A percentile compares a stretch with the other conserved stretches of the same genome.
These are phyloP conservation scores for Callimorpha dominula DNA, from an alignment of 2,888 invertebrate species.

Conservation along the genomic window DNA sequence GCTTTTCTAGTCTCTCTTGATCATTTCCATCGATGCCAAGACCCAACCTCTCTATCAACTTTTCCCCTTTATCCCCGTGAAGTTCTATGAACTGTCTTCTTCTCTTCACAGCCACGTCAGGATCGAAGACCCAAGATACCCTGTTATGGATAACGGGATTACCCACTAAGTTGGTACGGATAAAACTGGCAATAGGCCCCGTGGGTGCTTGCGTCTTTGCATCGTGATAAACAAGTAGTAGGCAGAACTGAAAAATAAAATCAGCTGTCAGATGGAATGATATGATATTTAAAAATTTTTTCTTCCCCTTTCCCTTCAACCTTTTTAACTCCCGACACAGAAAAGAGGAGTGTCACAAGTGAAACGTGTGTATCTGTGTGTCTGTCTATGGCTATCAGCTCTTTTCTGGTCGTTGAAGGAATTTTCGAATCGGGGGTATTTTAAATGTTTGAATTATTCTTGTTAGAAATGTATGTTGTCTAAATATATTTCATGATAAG, in stretches of 20 bases:
- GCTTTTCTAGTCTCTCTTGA: slow-evolving; percentile 81
- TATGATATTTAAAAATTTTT: neutral
- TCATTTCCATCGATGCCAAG: slow-evolving; percentile 89
- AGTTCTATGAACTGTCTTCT: slow-evolving; percentile 87
- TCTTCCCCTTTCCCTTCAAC: too few relatives aligned
- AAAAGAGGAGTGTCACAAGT: neutral
- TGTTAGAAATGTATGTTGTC: too few relatives aligned
- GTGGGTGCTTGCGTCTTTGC: slow-evolving; percentile 53
- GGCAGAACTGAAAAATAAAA: slow-evolving; percentile 65
- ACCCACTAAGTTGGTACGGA: slow-evolving; percentile 87
- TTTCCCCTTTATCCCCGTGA: slow-evolving; percentile 88
- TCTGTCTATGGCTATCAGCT: too few relatives aligned
- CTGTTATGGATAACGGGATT: slow-evolving; percentile 87
- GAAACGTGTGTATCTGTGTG: too few relatives aligned
- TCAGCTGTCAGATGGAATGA: neutral
- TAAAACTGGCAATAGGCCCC: slow-evolving; percentile 69
- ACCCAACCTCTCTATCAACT: slow-evolving; percentile 89
- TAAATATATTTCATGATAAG: too few relatives aligned
- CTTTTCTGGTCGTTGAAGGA: too few relatives aligned
- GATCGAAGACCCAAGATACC: slow-evolving; percentile 88
- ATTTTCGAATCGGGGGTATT: too few relatives aligned
- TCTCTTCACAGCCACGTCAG: slow-evolving; percentile 87
- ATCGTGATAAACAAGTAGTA: slow-evolving; percentile 60
- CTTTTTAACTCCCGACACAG: too few relatives aligned
- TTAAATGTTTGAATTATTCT: too few relatives aligned